Conservation (phyloP, 2,888 invertebrate species). For the Andrena bucephala region DNA sequence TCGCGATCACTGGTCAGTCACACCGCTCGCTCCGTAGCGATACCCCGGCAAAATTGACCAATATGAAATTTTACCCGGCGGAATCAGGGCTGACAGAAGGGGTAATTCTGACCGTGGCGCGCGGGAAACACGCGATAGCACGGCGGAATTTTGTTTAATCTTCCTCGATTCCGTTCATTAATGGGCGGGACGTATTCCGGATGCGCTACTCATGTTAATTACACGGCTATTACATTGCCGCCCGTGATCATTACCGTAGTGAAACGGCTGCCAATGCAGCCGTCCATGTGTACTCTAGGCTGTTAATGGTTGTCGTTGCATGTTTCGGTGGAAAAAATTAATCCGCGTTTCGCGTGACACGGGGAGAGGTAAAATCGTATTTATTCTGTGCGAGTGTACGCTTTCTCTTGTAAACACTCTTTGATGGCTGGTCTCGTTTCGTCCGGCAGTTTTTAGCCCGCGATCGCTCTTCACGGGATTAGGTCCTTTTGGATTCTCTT, state of each 20-base stretch:
- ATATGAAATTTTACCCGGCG: not conserved
- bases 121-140: slow-evolving; percentile 44
- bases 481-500: not conserved
- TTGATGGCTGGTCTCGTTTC: not conserved
- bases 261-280: slow-evolving; percentile 57
- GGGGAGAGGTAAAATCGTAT: slow-evolving; percentile 5
- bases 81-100: not conserved
- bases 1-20: too few relatives aligned
- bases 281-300: slow-evolving; percentile 36
- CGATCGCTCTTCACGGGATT: not conserved
- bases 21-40: not conserved
- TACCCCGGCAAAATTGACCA: slow-evolving; percentile 6
- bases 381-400: not conserved
- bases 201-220: slow-evolving; percentile 71
- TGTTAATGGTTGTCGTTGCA: slow-evolving; percentile 51
- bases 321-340: slow-evolving; percentile 53
- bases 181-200: slow-evolving; percentile 58
- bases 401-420: not conserved
- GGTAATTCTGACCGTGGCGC: slow-evolving; percentile 24
- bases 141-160: slow-evolving; percentile 69
- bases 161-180: slow-evolving; percentile 67
- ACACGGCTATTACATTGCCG: slow-evolving; percentile 68
- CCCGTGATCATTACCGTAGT: slow-evolving; percentile 59
- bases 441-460: not conserved
- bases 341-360: slow-evolving; percentile 26